Evolutionary conservation across 2,888 invertebrate species (phyloP).

Genomic region (Philhelius pedissequus): DNA sequence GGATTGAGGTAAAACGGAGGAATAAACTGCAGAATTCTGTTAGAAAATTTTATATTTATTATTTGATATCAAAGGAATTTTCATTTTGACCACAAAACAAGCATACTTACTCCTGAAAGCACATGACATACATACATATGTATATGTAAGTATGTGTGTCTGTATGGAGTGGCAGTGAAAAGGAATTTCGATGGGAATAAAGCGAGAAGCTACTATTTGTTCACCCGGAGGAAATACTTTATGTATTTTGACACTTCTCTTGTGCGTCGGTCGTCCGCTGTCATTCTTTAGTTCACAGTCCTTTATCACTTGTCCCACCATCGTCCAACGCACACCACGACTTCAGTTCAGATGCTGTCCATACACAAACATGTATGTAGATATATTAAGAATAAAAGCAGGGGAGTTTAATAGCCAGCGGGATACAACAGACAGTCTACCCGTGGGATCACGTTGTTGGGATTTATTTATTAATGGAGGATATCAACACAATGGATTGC

Average conservation of each 20-base stretch:
- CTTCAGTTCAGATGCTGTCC: neutral
- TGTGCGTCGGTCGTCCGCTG: neutral
- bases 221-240: slow-evolving; percentile 39
- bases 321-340: neutral
- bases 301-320: neutral
- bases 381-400: neutral
- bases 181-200: slow-evolving; percentile 3
- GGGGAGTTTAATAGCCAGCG: slow-evolving; percentile 19
- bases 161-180: neutral
- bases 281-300: neutral
- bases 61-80: slow-evolving; percentile 39
- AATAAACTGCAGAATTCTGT: neutral
- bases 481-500: slow-evolving; percentile 22
- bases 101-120: neutral
- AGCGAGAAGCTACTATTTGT: slow-evolving; percentile 18
- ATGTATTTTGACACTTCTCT: slow-evolving; percentile 51
- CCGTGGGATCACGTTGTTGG: slow-evolving; percentile 8
- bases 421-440: neutral
- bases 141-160: neutral
- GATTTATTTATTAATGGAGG: slow-evolving; percentile 38
- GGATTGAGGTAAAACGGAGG: neutral
- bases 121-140: neutral
- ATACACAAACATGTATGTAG: too few species aligned
- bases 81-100: slow-evolving; percentile 22
- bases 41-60: slow-evolving; percentile 23